These are phyloP conservation scores for Oasisia sp. DNA, from an alignment of 2,888 invertebrate species.

Conservation along the genomic window DNA sequence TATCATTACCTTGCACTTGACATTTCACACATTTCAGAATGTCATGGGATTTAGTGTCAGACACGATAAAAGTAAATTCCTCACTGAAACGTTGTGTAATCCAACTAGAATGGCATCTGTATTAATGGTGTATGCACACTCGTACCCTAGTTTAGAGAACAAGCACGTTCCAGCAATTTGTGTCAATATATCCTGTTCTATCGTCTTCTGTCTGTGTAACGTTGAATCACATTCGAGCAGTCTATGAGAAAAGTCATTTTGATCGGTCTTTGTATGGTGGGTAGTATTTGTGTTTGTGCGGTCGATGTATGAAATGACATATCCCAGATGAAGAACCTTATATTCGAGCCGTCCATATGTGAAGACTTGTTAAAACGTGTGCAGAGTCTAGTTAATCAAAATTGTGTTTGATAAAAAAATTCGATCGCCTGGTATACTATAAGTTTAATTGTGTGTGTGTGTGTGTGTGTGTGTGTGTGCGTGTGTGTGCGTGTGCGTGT, in stretches of 20 bases:
- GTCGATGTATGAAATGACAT: no score
- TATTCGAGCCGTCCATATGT: no score
- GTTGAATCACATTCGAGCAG: not conserved
- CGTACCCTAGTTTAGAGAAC: no score
- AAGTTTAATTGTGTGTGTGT: no score
- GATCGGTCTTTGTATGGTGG: not conserved
- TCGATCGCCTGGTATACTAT: no score
- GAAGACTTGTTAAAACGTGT: no score
- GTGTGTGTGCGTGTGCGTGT: no score
- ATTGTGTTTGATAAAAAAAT: no score
- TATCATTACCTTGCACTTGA: not conserved
- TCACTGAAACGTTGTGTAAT: not conserved
- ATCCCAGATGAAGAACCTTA: no score
- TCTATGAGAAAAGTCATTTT: not conserved
- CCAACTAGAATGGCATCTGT: not conserved
- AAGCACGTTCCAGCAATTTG: no score
- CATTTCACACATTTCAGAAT: not conserved
- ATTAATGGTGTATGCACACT: not conserved
- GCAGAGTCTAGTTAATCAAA: no score
- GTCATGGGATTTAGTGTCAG: not conserved
- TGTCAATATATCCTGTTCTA: not conserved
- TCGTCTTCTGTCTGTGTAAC: not conserved
- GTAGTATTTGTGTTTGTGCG: not conserved
- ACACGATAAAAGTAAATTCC: not conserved
- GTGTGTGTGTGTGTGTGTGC: no score